Conservation (phyloP, 2,113 vertebrate genomes). For the Aviceda subcristata region DNA sequence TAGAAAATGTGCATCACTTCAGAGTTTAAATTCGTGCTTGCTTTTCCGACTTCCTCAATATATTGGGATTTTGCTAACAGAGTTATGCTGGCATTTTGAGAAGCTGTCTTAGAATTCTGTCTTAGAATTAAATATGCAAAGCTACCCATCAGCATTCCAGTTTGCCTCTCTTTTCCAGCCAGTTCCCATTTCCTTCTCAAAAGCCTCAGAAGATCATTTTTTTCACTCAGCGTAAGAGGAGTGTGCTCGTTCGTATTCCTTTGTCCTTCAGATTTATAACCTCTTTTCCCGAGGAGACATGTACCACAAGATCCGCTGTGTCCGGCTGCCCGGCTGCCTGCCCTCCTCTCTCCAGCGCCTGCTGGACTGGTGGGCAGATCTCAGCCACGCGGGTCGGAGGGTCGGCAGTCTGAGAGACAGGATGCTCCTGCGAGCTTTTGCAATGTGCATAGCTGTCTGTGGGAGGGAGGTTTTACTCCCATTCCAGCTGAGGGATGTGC, state of each 20-base stretch:
- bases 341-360: neutral
- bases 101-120: neutral
- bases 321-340: accelerated
- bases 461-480: neutral
- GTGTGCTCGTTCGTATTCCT: neutral
- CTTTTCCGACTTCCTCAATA: neutral
- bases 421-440: neutral
- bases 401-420: neutral
- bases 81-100: neutral
- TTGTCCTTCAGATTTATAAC: neutral
- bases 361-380: neutral
- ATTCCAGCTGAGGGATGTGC: neutral
- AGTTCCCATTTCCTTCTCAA: neutral
- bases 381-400: neutral
- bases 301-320: neutral
- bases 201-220: neutral
- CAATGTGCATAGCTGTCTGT: neutral
- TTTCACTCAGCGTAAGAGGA: neutral
- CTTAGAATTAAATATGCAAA: neutral
- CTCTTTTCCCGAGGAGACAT: neutral
- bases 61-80: neutral
- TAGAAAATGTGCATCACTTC: neutral
- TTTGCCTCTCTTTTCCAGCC: neutral
- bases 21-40: neutral
- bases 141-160: neutral